Percentiles rank a stretch among this genome's conserved stretches.
These are phyloP conservation scores for Urocolius indicus DNA, from an alignment of 2,113 vertebrate genomes.

Conservation along the genomic window DNA sequence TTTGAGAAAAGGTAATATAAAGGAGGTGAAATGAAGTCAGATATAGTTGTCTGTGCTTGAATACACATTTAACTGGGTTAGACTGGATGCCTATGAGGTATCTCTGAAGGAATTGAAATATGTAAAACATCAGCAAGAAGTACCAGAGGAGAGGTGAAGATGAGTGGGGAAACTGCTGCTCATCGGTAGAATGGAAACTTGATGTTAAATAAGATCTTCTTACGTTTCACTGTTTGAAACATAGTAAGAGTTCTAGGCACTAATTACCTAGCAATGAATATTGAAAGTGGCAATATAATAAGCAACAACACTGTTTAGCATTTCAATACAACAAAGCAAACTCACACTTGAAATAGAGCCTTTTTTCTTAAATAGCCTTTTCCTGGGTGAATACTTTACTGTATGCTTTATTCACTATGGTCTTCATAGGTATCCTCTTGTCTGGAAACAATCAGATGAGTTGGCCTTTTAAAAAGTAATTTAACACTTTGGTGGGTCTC, in stretches of 20 bases:
- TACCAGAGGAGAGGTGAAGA: conserved; percentile 11
- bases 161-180: conserved; percentile 44
- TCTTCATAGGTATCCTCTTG: background rate
- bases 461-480: background rate
- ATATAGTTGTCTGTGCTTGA: background rate
- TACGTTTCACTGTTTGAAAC: conserved; percentile 71
- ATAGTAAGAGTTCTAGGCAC: conserved; percentile 68
- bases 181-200: conserved; percentile 71
- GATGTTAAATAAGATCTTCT: conserved; percentile 70
- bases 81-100: background rate
- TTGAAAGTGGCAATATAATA: conserved; percentile 18
- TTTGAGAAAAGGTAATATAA: background rate
- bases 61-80: background rate
- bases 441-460: background rate
- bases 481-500: background rate
- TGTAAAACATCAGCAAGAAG: background rate
- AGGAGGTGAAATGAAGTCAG: background rate
- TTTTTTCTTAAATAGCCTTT: conserved; percentile 3
- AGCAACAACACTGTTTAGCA: conserved; percentile 6
- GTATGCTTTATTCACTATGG: background rate
- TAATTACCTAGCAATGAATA: conserved; percentile 73
- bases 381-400: background rate
- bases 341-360: background rate
- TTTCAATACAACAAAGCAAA: conserved; percentile 36
- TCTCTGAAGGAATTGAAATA: background rate